Evolutionary conservation across 2,797 vertebrate species (phyloP).

Genomic region (Centroberyx gerrardi): DNA sequence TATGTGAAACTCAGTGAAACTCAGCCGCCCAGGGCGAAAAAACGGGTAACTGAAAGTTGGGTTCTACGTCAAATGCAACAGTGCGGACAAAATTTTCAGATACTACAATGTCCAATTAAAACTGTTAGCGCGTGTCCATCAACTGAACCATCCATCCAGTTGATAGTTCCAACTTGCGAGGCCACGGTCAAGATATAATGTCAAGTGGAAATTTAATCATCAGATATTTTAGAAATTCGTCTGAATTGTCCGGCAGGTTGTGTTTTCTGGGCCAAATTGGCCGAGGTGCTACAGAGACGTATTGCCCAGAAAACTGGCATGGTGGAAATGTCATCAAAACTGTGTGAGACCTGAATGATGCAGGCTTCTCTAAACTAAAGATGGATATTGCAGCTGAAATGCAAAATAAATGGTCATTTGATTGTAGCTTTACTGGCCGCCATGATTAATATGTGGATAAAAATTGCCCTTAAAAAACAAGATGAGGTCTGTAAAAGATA

Average conservation of each 20-base stretch:
- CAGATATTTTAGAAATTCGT: slow-evolving; percentile 25
- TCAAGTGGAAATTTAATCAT: slow-evolving; percentile 44
- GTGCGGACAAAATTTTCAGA: slow-evolving; percentile 19
- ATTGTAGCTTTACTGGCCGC: neutral
- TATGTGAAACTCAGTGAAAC: slow-evolving; percentile 12
- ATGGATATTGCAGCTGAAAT: neutral
- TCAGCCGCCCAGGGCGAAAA: slow-evolving; percentile 19
- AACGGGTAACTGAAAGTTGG: slow-evolving; percentile 2
- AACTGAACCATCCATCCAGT: slow-evolving; percentile 29
- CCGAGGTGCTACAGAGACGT: slow-evolving; percentile 33
- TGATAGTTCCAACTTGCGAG: slow-evolving; percentile 40
- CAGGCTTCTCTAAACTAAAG: neutral
- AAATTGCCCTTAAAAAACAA: too few species aligned
- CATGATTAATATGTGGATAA: too few species aligned
- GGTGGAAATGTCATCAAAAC: slow-evolving; percentile 6
- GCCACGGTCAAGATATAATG: slow-evolving; percentile 19
- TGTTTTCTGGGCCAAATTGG: slow-evolving; percentile 10
- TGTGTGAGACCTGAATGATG: slow-evolving; percentile 28
- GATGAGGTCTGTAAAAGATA: too few species aligned
- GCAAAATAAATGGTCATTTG: neutral
- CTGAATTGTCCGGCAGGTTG: too few species aligned
- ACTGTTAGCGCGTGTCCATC: slow-evolving; percentile 20
- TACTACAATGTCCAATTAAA: slow-evolving; percentile 24
- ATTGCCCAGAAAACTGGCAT: slow-evolving; percentile 33
- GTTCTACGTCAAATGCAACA: slow-evolving; percentile 19